Percentiles rank a stretch among this genome's conserved stretches.
phyloP scores from a whole-genome alignment of 2,113 vertebrate genomes.

The Rhinogobius similis region DNA sequence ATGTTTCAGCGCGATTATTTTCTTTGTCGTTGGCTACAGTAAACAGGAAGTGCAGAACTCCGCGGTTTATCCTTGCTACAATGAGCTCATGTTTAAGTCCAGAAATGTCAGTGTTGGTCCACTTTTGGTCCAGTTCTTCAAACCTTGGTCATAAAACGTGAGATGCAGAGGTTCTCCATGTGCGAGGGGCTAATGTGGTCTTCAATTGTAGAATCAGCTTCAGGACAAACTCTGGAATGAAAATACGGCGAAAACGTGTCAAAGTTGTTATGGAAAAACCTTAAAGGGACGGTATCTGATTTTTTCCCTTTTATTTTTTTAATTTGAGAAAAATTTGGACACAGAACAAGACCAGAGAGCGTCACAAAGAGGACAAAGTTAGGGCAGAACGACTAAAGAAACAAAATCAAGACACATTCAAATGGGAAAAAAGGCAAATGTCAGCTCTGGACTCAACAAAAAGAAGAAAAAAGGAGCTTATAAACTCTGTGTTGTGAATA shows the following conservation, averaged over 20 bases:
- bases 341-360: no score
- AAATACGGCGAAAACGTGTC: background rate
- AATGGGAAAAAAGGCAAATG: no score
- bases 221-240: constrained; percentile 47
- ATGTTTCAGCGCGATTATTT: no score
- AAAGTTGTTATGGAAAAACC: background rate
- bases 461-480: no score
- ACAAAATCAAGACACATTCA: no score
- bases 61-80: constrained; percentile 22
- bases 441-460: no score
- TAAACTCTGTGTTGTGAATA: no score
- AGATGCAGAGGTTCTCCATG: constrained; percentile 34
- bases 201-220: constrained; percentile 27
- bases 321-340: no score
- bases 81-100: constrained; percentile 32
- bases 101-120: constrained; percentile 16
- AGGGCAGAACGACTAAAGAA: no score
- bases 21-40: constrained; percentile 22
- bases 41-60: constrained; percentile 10
- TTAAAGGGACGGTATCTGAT: no score
- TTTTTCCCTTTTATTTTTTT: no score
- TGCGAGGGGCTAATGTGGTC: constrained; percentile 20
- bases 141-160: constrained; percentile 20
- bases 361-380: no score
- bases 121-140: constrained; percentile 22